Conservation (phyloP, 1,140 invertebrate species). For the Drosophila ficusphila region DNA sequence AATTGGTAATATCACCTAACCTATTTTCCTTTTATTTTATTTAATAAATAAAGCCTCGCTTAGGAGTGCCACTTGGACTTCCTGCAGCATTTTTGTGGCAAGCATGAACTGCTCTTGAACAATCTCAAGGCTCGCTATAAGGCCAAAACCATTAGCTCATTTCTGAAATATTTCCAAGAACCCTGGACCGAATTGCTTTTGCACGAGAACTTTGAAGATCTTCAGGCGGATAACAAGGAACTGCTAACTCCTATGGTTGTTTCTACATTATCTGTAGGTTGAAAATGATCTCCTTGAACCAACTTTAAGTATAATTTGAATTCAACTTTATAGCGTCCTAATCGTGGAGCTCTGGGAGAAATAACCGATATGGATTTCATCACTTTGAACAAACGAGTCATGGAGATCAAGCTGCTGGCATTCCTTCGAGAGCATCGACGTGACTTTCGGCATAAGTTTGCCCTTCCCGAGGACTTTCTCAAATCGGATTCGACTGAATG, state of each 20-base stretch:
- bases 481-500: background rate
- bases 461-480: slow-evolving; percentile 64
- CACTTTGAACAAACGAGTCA: slow-evolving; percentile 30
- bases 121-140: slow-evolving; percentile 42
- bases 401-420: slow-evolving; percentile 52
- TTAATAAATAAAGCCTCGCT: too few species aligned
- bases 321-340: background rate
- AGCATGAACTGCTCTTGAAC: slow-evolving; percentile 66
- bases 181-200: slow-evolving; percentile 71
- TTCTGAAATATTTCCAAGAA: slow-evolving; percentile 60
- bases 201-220: slow-evolving; percentile 51
- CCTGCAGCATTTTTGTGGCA: slow-evolving; percentile 64
- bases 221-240: slow-evolving; percentile 44
- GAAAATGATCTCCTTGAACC: too few species aligned
- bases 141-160: slow-evolving; percentile 22
- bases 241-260: slow-evolving; percentile 26
- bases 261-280: slow-evolving; percentile 12
- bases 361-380: slow-evolving; percentile 4
- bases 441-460: slow-evolving; percentile 55
- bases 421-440: slow-evolving; percentile 52
- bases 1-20: slow-evolving; percentile 27
- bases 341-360: background rate
- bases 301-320: background rate
- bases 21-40: too few species aligned
- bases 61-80: slow-evolving; percentile 52